Evolutionary conservation across 2,113 vertebrate genomes (phyloP).

Genomic region (Silurus asotus): DNA sequence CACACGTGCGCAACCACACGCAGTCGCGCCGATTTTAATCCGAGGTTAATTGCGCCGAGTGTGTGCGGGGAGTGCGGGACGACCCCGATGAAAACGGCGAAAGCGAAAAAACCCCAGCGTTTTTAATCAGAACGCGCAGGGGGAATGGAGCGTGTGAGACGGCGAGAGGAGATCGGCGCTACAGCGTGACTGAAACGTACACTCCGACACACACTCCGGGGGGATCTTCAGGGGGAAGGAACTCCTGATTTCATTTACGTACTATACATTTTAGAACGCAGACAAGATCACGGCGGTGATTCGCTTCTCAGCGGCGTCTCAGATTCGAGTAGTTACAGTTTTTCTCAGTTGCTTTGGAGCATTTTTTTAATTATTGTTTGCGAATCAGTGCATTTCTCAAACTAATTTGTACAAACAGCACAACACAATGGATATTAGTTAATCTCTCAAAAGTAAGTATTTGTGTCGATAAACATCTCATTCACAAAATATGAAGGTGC

Average conservation of each 20-base stretch:
- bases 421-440: too few relatives aligned
- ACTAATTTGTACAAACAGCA: too few relatives aligned
- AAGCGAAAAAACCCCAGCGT: constrained; percentile 35
- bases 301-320: constrained; percentile 42
- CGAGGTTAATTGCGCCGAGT: constrained; percentile 30
- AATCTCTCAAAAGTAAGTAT: too few relatives aligned
- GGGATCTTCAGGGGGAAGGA: constrained; percentile 18
- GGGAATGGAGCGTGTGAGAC: constrained; percentile 40
- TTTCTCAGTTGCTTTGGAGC: background rate
- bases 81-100: constrained; percentile 29
- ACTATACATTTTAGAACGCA: constrained; percentile 42
- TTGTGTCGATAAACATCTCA: too few relatives aligned
- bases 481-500: too few relatives aligned
- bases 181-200: constrained; percentile 2
- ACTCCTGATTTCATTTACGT: constrained; percentile 44
- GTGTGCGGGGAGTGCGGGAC: constrained; percentile 4
- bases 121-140: constrained; percentile 49
- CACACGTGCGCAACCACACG: constrained; percentile 20
- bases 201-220: constrained; percentile 15
- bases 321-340: constrained; percentile 39
- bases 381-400: too few relatives aligned
- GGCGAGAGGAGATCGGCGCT: constrained; percentile 28
- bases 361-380: too few relatives aligned
- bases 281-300: constrained; percentile 49
- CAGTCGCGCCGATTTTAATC: constrained; percentile 15